Conservation (phyloP, 1,140 invertebrate species). For the Magallana ariakensis region DNA sequence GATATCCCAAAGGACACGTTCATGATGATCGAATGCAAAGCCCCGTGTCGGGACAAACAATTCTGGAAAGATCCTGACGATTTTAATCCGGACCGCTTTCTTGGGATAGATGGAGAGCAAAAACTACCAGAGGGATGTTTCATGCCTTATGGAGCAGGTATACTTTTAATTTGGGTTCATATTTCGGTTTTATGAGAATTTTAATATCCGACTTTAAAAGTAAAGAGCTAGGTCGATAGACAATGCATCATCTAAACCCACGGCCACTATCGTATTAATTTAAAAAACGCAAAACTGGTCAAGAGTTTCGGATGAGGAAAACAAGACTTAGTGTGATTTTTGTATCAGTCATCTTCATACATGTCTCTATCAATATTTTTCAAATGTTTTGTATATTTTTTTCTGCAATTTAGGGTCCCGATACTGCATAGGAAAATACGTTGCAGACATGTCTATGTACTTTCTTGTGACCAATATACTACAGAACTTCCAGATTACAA, state of each 20-base stretch:
- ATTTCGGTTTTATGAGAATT: no score
- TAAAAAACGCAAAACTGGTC: no score
- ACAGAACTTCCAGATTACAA: not conserved
- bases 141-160: constrained; percentile 15
- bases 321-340: no score
- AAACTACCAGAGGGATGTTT: not conserved
- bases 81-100: constrained; percentile 1
- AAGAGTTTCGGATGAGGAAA: no score
- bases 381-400: not conserved
- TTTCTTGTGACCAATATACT: not conserved
- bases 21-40: constrained; percentile 15
- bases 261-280: no score
- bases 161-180: not conserved
- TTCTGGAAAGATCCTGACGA: not conserved
- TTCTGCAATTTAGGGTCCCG: not conserved
- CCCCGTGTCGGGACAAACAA: not conserved
- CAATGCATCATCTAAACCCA: not conserved
- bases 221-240: not conserved
- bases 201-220: no score
- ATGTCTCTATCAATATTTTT: not conserved
- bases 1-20: not conserved
- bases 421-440: constrained; percentile 12
- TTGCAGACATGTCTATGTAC: constrained; percentile 1
- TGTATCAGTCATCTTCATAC: no score
- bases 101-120: not conserved